phyloP scores from a whole-genome alignment of 2,888 invertebrate genomes.

The Pterobdella sp. region DNA sequence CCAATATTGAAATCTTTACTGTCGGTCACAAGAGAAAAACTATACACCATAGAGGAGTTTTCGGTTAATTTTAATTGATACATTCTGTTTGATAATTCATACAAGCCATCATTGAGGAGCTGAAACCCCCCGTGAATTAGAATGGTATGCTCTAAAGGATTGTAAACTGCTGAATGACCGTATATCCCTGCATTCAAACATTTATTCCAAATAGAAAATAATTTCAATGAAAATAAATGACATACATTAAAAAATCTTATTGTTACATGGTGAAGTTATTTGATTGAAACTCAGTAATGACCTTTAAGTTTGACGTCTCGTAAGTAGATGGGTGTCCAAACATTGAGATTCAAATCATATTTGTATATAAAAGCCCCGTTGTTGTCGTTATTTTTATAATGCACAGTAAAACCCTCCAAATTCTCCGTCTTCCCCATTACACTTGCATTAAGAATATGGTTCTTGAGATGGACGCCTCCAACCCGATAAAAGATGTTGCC shows the following conservation, averaged over 20 bases:
- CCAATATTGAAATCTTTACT: neutral
- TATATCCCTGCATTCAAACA: constrained; percentile 60
- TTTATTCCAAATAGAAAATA: too few relatives aligned
- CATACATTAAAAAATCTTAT: too few relatives aligned
- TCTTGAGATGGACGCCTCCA: constrained; percentile 57
- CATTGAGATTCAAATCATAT: neutral
- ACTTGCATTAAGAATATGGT: neutral
- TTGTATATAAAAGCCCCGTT: neutral
- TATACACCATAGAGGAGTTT: neutral
- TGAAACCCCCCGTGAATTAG: constrained; percentile 80
- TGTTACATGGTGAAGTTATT: neutral
- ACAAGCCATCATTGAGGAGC: neutral
- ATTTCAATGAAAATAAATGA: neutral
- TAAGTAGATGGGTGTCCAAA: neutral
- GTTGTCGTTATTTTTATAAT: neutral
- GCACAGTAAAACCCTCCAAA: too few relatives aligned
- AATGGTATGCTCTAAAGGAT: constrained; percentile 69
- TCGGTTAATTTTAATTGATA: neutral
- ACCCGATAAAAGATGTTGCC: constrained; percentile 65
- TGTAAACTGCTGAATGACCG: constrained; percentile 82
- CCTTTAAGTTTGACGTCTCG: neutral
- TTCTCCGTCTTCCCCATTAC: too few relatives aligned
- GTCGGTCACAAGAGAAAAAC: neutral
- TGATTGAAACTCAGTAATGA: neutral
- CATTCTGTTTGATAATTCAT: neutral